Conservation (phyloP, 37 sponge, comb jelly and placozoan genomes). For the Chondrosia reniformis region DNA sequence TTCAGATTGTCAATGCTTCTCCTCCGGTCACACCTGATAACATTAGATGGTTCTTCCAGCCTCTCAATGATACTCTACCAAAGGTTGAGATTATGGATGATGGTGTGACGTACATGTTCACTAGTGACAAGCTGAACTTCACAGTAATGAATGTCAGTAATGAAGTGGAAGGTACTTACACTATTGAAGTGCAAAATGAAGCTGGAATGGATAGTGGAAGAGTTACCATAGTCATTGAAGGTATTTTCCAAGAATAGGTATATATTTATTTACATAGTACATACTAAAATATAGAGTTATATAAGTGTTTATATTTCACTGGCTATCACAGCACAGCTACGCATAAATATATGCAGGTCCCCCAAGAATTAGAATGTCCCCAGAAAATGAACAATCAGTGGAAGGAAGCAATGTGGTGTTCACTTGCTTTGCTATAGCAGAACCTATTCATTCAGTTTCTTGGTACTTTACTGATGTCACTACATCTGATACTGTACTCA, state of each 20-base stretch:
- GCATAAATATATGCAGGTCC: conserved; percentile 50
- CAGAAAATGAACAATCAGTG: conserved; percentile 31
- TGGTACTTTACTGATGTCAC: conserved; percentile 40
- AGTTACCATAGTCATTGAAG: conserved; percentile 40
- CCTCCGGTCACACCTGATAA: conserved; percentile 33
- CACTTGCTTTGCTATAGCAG: conserved; percentile 39
- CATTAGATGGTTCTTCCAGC: conserved; percentile 38
- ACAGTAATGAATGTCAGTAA: conserved; percentile 17
- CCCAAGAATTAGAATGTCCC: conserved; percentile 32
- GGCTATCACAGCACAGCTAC: too few relatives aligned
- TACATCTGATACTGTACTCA: background rate
- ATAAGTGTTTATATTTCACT: too few relatives aligned
- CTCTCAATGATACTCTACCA: background rate
- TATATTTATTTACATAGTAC: background rate
- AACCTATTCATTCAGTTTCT: conserved; percentile 31
- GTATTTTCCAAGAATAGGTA: background rate
- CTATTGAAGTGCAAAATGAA: conserved; percentile 45
- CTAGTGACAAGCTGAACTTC: background rate
- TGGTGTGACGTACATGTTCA: background rate
- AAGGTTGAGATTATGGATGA: conserved; percentile 12
- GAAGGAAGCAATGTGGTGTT: conserved; percentile 35
- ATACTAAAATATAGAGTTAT: too few relatives aligned
- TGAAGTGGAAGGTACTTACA: conserved; percentile 64
- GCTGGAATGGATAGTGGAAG: conserved; percentile 30
- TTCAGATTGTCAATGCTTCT: conserved; percentile 35